These are phyloP conservation scores for Melospiza georgiana DNA, from an alignment of 2,113 vertebrate species.

Conservation along the genomic window DNA sequence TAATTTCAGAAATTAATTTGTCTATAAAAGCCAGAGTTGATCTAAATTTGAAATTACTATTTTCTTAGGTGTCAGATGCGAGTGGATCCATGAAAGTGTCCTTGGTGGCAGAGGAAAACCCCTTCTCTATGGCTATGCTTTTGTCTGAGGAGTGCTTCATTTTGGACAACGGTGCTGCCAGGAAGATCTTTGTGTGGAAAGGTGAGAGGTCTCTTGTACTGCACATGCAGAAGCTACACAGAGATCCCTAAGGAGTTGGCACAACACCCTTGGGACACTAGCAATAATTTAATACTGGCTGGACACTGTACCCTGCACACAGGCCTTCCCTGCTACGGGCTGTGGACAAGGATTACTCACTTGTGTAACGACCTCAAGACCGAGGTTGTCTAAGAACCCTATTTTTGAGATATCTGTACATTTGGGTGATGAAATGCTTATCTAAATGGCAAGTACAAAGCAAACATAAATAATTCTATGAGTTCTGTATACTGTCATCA, in stretches of 20 bases:
- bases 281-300: neutral
- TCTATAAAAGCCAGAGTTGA: neutral
- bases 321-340: neutral
- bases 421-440: neutral
- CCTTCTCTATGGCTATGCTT: constrained; percentile 83
- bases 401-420: neutral
- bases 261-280: neutral
- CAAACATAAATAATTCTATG: neutral
- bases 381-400: neutral
- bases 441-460: neutral
- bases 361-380: neutral
- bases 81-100: constrained; percentile 86
- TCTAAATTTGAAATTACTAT: neutral
- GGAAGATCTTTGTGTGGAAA: constrained; percentile 93
- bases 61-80: constrained; percentile 86
- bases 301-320: neutral
- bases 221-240: neutral
- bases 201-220: constrained; percentile 67
- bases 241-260: neutral
- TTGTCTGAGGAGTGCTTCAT: constrained; percentile 91
- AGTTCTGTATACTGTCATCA: neutral
- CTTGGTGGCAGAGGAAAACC: constrained; percentile 84
- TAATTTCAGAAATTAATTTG: neutral
- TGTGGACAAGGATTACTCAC: neutral
- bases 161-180: constrained; percentile 84